A percentile compares a stretch with the other conserved stretches of the same genome.
phyloP scores from a whole-genome alignment of 1,140 invertebrate genomes.

The Heliothis subflexa region DNA sequence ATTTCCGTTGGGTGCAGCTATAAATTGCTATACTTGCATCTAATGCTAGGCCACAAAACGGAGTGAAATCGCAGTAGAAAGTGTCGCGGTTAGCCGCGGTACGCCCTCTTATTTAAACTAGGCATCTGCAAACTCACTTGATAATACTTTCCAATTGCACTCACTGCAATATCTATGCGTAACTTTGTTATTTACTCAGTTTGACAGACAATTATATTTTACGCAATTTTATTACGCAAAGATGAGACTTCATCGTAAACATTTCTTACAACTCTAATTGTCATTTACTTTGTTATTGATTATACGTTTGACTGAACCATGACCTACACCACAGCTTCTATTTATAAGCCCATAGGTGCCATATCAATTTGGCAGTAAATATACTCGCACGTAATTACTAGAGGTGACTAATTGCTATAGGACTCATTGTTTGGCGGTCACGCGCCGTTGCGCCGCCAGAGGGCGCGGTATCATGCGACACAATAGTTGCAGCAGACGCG shows the following conservation, averaged over 20 bases:
- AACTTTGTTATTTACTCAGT: slow-evolving; percentile 47
- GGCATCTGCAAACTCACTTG: slow-evolving; percentile 55
- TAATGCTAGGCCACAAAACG: slow-evolving; percentile 48
- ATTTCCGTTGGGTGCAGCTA: not conserved
- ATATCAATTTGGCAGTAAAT: slow-evolving; percentile 21
- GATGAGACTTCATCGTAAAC: not conserved
- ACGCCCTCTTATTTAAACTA: slow-evolving; percentile 71
- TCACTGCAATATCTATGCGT: slow-evolving; percentile 47
- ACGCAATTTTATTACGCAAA: not conserved
- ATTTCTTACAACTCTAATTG: not conserved
- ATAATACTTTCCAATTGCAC: slow-evolving; percentile 59
- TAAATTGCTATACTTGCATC: slow-evolving; percentile 38
- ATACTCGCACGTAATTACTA: slow-evolving; percentile 28
- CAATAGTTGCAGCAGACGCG: slow-evolving; percentile 57
- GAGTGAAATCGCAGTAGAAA: slow-evolving; percentile 69
- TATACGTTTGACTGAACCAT: not conserved
- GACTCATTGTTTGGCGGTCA: slow-evolving; percentile 52
- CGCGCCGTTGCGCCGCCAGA: slow-evolving; percentile 60
- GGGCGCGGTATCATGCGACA: slow-evolving; percentile 58
- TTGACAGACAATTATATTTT: slow-evolving; percentile 42
- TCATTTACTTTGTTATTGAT: not conserved
- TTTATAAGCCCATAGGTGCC: not conserved
- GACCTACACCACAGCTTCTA: slow-evolving; percentile 20
- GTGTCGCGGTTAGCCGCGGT: slow-evolving; percentile 67
- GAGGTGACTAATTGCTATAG: slow-evolving; percentile 55